A percentile compares a stretch with the other conserved stretches of the same genome.
phyloP scores from a whole-genome alignment of 2,888 invertebrate species.

The Anoplius nigerrimus region DNA sequence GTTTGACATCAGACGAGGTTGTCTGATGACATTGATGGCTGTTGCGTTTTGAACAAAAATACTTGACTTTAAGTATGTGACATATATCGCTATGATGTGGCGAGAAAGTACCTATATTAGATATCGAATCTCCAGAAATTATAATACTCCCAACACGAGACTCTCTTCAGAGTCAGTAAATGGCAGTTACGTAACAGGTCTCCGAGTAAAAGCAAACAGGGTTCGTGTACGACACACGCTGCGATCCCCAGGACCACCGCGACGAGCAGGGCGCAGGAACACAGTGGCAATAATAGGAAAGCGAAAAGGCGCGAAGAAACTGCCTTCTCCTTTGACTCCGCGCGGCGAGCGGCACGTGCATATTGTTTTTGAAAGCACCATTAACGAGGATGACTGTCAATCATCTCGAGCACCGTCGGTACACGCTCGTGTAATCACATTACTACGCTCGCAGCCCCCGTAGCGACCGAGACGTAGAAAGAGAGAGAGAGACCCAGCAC shows the following conservation, averaged over 20 bases:
- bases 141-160: too few species aligned
- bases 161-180: too few species aligned
- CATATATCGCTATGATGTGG: too few species aligned
- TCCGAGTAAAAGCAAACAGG: neutral
- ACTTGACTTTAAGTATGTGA: too few species aligned
- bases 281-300: constrained; percentile 10
- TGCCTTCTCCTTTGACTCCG: constrained; percentile 47
- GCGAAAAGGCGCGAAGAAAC: constrained; percentile 14
- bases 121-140: too few species aligned
- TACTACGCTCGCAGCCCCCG: constrained; percentile 48
- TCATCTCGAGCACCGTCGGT: constrained; percentile 58
- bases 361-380: constrained; percentile 75
- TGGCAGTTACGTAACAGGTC: too few species aligned
- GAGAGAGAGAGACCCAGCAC: constrained; percentile 46
- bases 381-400: constrained; percentile 72
- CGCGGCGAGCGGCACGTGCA: constrained; percentile 55
- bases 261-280: constrained; percentile 4
- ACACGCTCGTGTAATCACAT: constrained; percentile 69
- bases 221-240: neutral
- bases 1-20: too few species aligned
- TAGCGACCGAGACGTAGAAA: neutral
- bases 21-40: too few species aligned
- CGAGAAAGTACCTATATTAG: too few species aligned
- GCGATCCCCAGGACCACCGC: constrained; percentile 1
- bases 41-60: too few species aligned